These are phyloP conservation scores for Leptopilina syphax DNA, from an alignment of 2,888 invertebrate genomes.

Conservation along the genomic window DNA sequence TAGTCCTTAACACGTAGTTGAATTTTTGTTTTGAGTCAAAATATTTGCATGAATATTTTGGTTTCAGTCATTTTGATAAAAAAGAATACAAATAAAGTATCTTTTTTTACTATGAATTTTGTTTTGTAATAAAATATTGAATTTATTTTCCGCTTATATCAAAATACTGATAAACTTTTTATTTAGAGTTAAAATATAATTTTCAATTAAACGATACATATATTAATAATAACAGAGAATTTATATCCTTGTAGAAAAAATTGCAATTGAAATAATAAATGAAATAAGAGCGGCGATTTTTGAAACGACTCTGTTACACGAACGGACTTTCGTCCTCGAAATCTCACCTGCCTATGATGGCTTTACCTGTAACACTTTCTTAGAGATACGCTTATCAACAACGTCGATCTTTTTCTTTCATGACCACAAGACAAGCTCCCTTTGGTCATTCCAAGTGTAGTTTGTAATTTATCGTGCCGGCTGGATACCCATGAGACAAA, in stretches of 20 bases:
- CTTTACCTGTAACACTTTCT: constrained; percentile 26
- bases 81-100: too few relatives aligned
- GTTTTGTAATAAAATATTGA: too few relatives aligned
- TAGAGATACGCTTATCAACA: constrained; percentile 28
- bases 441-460: constrained; percentile 30
- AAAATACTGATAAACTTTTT: too few relatives aligned
- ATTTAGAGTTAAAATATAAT: too few relatives aligned
- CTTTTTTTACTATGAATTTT: too few relatives aligned
- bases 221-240: not conserved
- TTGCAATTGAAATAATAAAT: too few relatives aligned
- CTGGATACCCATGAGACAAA: constrained; percentile 18
- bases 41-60: too few relatives aligned
- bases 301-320: constrained; percentile 28
- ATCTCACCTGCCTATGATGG: constrained; percentile 29
- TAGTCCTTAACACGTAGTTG: too few relatives aligned
- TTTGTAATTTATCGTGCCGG: constrained; percentile 30
- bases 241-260: not conserved
- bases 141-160: too few relatives aligned
- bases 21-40: too few relatives aligned
- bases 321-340: constrained; percentile 29
- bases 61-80: too few relatives aligned
- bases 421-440: constrained; percentile 32
- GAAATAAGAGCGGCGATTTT: constrained; percentile 8
- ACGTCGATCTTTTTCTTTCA: constrained; percentile 35
- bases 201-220: too few relatives aligned